Base-by-base conservation (phyloP, 2,888 invertebrate genomes). In the Drosophila rellima region DNA sequence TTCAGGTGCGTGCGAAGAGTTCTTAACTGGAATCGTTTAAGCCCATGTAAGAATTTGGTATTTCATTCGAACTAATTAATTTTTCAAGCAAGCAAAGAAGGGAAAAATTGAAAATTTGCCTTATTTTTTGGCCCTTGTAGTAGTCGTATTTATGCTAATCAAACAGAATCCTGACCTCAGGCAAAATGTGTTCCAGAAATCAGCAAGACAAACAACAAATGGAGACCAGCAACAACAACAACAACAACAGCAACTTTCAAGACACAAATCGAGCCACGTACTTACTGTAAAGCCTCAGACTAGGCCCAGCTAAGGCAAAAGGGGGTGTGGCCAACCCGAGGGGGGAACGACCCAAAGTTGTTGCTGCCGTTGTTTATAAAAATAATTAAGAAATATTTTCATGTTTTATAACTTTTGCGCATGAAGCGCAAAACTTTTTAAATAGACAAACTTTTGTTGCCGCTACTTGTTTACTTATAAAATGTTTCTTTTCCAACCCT, bases 371-470 rank as follows among this genome's bases (percentile, higher is more conserved):
- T 85, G 85, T 88, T 88, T 88, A 80, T 87, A 87, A 88, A 88
- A 88, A 86, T 88, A 88, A 88, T 88, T 88, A 88, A 87, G 88
- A 88, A 88, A 88, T 88, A 87, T 87, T 88, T 88, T 88, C 83
- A 88, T 88, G 87, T 88, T 88, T 83, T 83, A 85, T 82, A 87
- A 88, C 82, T 88, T 88, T 78, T 76, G 79, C 71, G 83, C 82
- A 82, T 82, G 78, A 68, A 59, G 66, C 63, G 73, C 72, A 74
- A 84, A 84, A 84, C 80, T 85, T 86, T 85, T 85, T 86, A 86
- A 85, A 86, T 86, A 85, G 84, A 86, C 86, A 85, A 85, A 85
- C 77, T 85, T 85, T 85, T 84, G 79, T 80, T 84, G 86, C 84
- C 70, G 78, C 74, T 71, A 68, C 84, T 80, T 85, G 84, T 85